Evolutionary conservation across 2,113 vertebrate species (phyloP), one percentile per base, ranked within the genome.

Genomic region (Pluvialis apricaria): DNA sequence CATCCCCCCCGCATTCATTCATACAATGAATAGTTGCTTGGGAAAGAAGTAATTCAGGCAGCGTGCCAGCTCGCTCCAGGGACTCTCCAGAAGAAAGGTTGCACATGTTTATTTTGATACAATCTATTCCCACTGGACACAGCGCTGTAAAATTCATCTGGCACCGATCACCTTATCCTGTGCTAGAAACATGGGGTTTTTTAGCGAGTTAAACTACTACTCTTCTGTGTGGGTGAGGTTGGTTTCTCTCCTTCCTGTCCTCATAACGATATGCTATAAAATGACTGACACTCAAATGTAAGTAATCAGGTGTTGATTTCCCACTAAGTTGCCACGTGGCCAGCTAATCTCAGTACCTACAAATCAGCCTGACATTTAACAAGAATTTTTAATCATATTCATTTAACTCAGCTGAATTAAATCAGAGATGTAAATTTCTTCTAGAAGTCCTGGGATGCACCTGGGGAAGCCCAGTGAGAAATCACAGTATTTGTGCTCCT

Each of bases 101-200:
- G 91, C 81, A 92, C 73, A 76, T 88, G 92, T 94, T 97, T 97
- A 89, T 94, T 95, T 95, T 96, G 68, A 73, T 57, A 47, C 61
- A 93, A 61, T 38, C 36, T 88, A 72, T 58, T 96, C 76, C 69
- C 84, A 92, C 66, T 76, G 84, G 79, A 96, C 88, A 73, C 31
- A 55, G 34, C 55, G 88, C 40, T 69, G 38, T 38, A 34, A 49
- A 82, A 75, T 64, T 96, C 70, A 73, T 57, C 13, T 38, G 83
- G 70, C 61, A 62, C 42, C 34, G 9, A 13, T 45, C 72, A 80
- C 72, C 83, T 78, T 32, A 52, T 20, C 34, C 55, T 34, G 55
- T 13, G 3, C 45, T 76, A n/a, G 31, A 47, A 76, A 68, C 9
- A 28, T 22, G 15, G n/a, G n/a, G 2, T 25, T 78, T 83, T 82